Evolutionary conservation across 2,888 invertebrate genomes (phyloP).

Genomic region (Campaea margaritaria): DNA sequence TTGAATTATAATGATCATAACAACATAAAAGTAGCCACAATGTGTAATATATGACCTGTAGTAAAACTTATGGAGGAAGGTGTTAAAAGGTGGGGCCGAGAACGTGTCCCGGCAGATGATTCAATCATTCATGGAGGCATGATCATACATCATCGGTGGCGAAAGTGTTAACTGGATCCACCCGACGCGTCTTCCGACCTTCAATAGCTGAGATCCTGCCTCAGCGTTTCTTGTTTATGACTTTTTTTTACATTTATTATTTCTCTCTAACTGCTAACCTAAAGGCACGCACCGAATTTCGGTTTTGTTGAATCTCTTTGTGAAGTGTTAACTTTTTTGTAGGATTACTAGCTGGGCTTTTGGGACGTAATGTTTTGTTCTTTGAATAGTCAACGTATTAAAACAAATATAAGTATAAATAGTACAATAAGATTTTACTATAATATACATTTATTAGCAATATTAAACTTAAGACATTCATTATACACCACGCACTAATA

Average conservation of each 20-base stretch:
- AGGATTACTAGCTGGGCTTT: neutral
- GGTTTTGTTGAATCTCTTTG: constrained; percentile 51
- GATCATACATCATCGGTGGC: constrained; percentile 81
- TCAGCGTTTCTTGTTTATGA: constrained; percentile 59
- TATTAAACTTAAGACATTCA: no score
- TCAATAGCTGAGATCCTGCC: constrained; percentile 63
- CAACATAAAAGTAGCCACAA: constrained; percentile 80
- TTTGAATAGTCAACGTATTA: neutral
- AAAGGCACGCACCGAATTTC: constrained; percentile 39
- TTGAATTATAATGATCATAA: constrained; percentile 83
- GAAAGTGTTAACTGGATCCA: constrained; percentile 76
- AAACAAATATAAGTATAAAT: no score
- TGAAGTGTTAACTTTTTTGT: constrained; percentile 42
- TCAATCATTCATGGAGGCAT: constrained; percentile 83
- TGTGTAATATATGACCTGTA: constrained; percentile 78
- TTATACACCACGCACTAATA: no score
- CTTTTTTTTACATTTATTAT: constrained; percentile 69
- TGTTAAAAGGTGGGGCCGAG: constrained; percentile 79
- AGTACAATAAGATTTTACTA: no score
- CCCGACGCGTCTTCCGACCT: constrained; percentile 54
- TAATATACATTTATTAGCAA: no score
- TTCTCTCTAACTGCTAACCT: constrained; percentile 54
- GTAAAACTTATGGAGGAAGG: constrained; percentile 83
- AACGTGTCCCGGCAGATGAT: constrained; percentile 81
- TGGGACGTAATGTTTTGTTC: constrained; percentile 3